Evolutionary conservation across 2,113 vertebrate genomes (phyloP).

Genomic region (Ctenodactylus gundi): DNA sequence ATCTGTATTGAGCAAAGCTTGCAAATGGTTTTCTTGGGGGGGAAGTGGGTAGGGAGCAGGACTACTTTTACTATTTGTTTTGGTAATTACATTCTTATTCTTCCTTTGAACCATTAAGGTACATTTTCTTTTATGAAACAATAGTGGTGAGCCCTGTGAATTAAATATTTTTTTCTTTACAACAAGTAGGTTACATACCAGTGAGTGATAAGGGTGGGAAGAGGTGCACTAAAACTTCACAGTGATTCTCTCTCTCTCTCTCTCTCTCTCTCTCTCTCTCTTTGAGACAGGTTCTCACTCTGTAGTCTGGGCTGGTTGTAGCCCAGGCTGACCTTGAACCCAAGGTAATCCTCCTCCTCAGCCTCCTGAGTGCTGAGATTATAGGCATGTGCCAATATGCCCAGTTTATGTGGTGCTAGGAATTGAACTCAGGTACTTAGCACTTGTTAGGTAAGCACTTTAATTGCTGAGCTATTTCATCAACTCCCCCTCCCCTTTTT

Average conservation of each 20-base stretch:
- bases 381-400: too few species aligned
- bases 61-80: background rate
- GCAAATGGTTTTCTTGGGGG: background rate
- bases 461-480: too few species aligned
- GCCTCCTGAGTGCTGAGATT: too few species aligned
- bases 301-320: too few species aligned
- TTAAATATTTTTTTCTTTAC: background rate
- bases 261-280: background rate
- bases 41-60: background rate
- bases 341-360: too few species aligned
- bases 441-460: too few species aligned
- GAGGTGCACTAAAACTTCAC: background rate
- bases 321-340: background rate
- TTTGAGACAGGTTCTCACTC: too few species aligned
- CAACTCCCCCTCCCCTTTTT: too few species aligned
- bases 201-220: background rate
- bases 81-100: background rate
- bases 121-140: conserved; percentile 31
- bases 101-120: background rate
- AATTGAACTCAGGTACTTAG: too few species aligned
- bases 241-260: background rate
- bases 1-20: background rate
- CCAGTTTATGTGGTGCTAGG: too few species aligned
- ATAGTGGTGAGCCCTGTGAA: background rate
- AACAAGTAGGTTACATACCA: background rate